Percentiles rank a stretch among this genome's conserved stretches.
Conservation (phyloP, 1,140 invertebrate genomes). For the Pogonus chalceus region DNA sequence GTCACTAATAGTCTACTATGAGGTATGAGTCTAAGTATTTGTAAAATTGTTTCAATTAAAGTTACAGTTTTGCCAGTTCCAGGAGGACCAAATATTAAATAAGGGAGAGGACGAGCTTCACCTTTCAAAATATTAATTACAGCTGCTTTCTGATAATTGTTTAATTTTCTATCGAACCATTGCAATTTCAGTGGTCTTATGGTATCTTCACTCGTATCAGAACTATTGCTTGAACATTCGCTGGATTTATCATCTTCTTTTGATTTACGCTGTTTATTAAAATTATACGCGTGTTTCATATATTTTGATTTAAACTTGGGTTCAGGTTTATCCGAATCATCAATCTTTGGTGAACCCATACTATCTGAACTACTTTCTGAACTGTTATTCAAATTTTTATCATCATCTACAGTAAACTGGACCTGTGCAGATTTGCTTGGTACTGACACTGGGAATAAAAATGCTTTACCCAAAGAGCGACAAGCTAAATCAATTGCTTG, state of each 20-base stretch:
- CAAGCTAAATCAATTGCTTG: conserved; percentile 24
- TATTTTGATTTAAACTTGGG: no score
- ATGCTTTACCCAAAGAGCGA: conserved; percentile 23
- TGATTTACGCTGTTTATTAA: no score
- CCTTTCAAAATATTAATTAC: conserved; percentile 51
- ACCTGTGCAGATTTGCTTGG: no score
- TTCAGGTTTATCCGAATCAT: no score
- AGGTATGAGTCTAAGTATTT: conserved; percentile 35
- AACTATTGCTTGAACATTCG: conserved; percentile 24
- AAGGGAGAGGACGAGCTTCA: conserved; percentile 51
- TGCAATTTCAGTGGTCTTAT: conserved; percentile 26
- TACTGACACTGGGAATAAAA: conserved; percentile 28
- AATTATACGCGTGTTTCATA: no score
- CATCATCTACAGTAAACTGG: no score
- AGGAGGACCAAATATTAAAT: conserved; percentile 70
- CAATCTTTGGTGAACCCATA: no score
- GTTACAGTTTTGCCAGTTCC: conserved; percentile 75
- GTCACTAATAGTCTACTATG: conserved; percentile 50
- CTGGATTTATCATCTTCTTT: conserved; percentile 13
- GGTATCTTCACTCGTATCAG: not conserved
- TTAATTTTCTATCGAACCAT: conserved; percentile 68
- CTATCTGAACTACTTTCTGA: no score
- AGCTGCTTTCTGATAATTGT: conserved; percentile 53
- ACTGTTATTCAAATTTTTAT: no score
- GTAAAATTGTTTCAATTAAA: conserved; percentile 57